These are phyloP conservation scores for Carcina quercana DNA, from an alignment of 2,888 invertebrate genomes.

Conservation along the genomic window DNA sequence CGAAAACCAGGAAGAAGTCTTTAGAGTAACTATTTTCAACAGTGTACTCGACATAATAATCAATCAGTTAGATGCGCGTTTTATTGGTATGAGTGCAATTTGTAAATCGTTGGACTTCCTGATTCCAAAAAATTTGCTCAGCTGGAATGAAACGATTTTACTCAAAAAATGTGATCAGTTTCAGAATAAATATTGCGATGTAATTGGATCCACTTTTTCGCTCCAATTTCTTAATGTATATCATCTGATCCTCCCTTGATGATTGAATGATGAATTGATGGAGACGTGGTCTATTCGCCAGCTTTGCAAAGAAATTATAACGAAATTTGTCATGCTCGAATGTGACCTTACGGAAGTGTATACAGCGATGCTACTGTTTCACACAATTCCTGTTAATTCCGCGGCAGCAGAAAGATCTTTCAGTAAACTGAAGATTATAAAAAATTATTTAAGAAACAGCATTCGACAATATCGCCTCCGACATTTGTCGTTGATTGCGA, in stretches of 20 bases:
- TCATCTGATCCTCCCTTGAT: constrained; percentile 18
- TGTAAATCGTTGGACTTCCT: constrained; percentile 23
- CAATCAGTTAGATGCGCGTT: constrained; percentile 21
- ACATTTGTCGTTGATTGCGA: constrained; percentile 17
- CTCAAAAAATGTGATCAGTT: constrained; percentile 22
- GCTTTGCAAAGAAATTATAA: constrained; percentile 17
- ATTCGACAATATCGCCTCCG: constrained; percentile 15
- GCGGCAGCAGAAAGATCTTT: constrained; percentile 16
- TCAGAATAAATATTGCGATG: constrained; percentile 23
- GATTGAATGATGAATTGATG: too few species aligned
- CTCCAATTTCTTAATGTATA: constrained; percentile 23
- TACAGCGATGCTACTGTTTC: constrained; percentile 18
- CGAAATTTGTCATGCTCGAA: constrained; percentile 16
- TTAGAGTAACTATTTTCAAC: constrained; percentile 20
- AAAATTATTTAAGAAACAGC: constrained; percentile 15
- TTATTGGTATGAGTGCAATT: constrained; percentile 23
- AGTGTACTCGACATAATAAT: constrained; percentile 24
- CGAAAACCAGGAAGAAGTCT: constrained; percentile 6
- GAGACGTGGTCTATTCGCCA: constrained; percentile 15
- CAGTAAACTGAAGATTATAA: constrained; percentile 19
- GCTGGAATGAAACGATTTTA: constrained; percentile 19
- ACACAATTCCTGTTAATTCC: constrained; percentile 17
- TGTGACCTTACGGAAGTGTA: constrained; percentile 14
- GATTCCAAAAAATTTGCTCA: constrained; percentile 22
- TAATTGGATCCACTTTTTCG: constrained; percentile 18